These are phyloP conservation scores for Acleris laterana DNA, from an alignment of 2,888 invertebrate genomes.

Conservation along the genomic window DNA sequence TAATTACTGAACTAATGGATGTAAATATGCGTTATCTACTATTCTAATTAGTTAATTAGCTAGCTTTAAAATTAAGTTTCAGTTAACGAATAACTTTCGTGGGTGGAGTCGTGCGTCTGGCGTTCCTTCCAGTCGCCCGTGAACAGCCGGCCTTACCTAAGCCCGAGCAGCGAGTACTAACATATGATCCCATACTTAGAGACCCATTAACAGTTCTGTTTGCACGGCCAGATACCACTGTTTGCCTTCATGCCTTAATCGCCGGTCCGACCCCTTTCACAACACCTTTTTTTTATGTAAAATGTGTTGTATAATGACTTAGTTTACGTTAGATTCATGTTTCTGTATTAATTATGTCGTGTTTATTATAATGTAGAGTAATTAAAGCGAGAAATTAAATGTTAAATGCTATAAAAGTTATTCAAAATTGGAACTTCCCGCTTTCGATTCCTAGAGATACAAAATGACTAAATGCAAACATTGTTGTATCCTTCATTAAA, in stretches of 20 bases:
- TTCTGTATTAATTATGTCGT: neutral
- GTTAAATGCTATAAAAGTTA: no score
- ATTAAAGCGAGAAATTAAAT: neutral
- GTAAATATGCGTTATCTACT: no score
- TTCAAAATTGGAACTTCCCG: no score
- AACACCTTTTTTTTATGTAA: constrained; percentile 39
- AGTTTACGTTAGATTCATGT: neutral
- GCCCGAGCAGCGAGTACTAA: constrained; percentile 44
- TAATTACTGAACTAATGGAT: no score
- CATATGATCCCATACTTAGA: constrained; percentile 59
- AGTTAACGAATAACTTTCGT: no score
- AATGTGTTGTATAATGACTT: constrained; percentile 20
- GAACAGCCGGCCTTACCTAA: constrained; percentile 47
- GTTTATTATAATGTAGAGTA: constrained; percentile 11
- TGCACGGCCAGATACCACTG: constrained; percentile 70
- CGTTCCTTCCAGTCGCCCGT: constrained; percentile 40
- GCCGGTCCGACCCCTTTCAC: constrained; percentile 27
- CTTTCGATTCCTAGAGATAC: constrained; percentile 9
- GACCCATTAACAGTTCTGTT: constrained; percentile 72
- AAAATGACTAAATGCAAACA: constrained; percentile 11
- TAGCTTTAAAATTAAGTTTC: no score
- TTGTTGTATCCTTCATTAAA: constrained; percentile 17
- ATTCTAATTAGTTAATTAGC: no score
- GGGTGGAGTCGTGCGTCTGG: no score
- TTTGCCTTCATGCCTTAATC: constrained; percentile 57